Percentiles rank a stretch among this genome's conserved stretches.
phyloP scores from a whole-genome alignment of 1,140 invertebrate species.

The Drosophila subpulchrella region DNA sequence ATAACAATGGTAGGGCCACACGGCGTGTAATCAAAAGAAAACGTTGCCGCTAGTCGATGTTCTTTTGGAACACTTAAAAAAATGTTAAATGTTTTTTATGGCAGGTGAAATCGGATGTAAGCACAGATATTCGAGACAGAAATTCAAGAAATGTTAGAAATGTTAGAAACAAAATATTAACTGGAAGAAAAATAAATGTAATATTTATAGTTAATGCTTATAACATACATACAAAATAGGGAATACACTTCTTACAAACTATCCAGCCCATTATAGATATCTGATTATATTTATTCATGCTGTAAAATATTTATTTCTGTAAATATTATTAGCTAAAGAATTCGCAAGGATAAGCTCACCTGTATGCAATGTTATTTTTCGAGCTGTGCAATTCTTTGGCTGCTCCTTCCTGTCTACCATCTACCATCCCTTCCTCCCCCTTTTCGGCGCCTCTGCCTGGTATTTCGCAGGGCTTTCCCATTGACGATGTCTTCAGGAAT shows the following conservation, averaged over 20 bases:
- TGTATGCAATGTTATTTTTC: constrained; percentile 1
- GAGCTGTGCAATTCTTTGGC: constrained; percentile 24
- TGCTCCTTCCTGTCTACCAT: constrained; percentile 2
- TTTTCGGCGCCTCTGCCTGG: constrained; percentile 1
- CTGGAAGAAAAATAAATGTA: too few species aligned
- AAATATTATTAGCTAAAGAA: neutral
- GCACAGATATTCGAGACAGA: too few species aligned
- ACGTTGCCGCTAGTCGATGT: constrained; percentile 47
- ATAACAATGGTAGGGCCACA: constrained; percentile 44
- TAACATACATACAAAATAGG: too few species aligned
- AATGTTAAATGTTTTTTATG: neutral
- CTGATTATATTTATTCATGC: too few species aligned
- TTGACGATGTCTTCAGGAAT: constrained; percentile 42
- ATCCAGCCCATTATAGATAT: too few species aligned
- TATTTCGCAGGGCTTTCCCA: constrained; percentile 18
- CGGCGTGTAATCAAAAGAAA: constrained; percentile 68
- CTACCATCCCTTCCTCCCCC: neutral
- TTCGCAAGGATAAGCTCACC: neutral
- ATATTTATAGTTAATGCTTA: too few species aligned
- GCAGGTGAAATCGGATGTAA: too few species aligned
- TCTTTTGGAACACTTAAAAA: constrained; percentile 3
- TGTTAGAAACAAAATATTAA: too few species aligned
- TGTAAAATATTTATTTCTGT: too few species aligned
- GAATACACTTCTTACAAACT: too few species aligned
- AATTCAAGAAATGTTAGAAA: too few species aligned